Conservation (phyloP, 2,888 invertebrate genomes). For the Scrobipalpa costella region DNA sequence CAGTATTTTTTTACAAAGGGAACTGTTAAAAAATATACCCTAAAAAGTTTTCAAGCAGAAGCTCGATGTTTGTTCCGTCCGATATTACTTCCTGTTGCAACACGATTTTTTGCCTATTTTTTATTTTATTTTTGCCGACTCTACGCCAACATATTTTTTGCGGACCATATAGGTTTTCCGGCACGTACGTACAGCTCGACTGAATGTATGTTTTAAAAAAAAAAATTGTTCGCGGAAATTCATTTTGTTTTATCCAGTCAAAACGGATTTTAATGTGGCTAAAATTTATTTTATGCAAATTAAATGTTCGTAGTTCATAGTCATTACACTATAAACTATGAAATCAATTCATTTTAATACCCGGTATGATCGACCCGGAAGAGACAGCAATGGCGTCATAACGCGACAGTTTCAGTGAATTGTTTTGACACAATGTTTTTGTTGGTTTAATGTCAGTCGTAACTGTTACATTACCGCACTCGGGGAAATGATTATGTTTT, state of each 20-base stretch:
- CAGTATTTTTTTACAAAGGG: conserved; percentile 5
- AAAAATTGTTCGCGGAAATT: background rate
- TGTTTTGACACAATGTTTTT: conserved; percentile 25
- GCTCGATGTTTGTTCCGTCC: conserved; percentile 9
- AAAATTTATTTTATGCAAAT: background rate
- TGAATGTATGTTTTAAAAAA: background rate
- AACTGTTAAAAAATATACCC: background rate
- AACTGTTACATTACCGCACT: conserved; percentile 16
- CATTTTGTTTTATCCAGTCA: background rate
- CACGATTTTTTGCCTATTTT: conserved; percentile 10
- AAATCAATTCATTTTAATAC: background rate
- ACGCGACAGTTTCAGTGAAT: conserved; percentile 14
- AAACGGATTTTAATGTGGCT: background rate
- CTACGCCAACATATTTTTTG: conserved; percentile 19
- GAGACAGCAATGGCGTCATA: conserved; percentile 18
- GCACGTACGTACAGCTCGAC: conserved; percentile 5
- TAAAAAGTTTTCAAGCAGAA: conserved; percentile 6
- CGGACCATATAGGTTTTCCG: conserved; percentile 13
- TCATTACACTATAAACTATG: no score
- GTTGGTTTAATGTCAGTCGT: conserved; percentile 21
- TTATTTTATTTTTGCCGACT: conserved; percentile 4
- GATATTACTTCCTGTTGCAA: conserved; percentile 21
- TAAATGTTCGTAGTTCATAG: background rate
- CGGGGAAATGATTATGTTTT: conserved; percentile 20
- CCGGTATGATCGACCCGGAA: background rate